Base-by-base conservation (phyloP, 2,113 vertebrate genomes). In the Lichenostomus cassidix region DNA sequence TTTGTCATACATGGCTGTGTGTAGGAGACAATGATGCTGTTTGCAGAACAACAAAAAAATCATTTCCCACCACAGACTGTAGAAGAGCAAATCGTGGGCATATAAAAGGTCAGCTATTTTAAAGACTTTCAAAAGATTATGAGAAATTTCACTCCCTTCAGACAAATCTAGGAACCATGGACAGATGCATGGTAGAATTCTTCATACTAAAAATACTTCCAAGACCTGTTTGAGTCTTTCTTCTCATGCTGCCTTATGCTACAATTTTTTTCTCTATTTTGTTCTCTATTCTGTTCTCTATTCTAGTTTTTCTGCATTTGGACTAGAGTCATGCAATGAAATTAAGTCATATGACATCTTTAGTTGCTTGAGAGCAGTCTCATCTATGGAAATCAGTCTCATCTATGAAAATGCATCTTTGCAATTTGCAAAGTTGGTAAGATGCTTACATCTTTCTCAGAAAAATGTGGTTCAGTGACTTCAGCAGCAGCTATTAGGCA, bases 401-500 rank as follows among this genome's bases (percentile, higher is more conserved):
- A 55, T 53, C 56, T 63, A 31, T 64, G 58, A 78, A 91, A 87
- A 79, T 53, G 9, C 68, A 71, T 81, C 88, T 89, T 80, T 87
- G 58, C 14, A 67, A 23, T 82, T 91, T 89, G 29, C 63, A 77
- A 81, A 87, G 56, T n/a, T 23, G 18, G 28, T 53, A 65, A 47
- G 35, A 91, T 62, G n/a, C 41, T 64, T 68, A 58, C 25, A 86
- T 87, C 74, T 93, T 79, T 85, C 29, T 41, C 11, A 77, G 70
- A 83, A 89, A 87, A 92, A 55, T 78, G 77, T 46, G 76, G 73
- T 44, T 88, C 86, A 90, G 62, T 89, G 92, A 95, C 81, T 78
- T 85, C 73, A 89, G 92, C 8, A 21, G 73, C 62, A 83, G 63
- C 53, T 82, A 37, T 44, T 53, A 80, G 71, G 77, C 65, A 91